A percentile compares a stretch with the other conserved stretches of the same genome.
These are phyloP conservation scores for Watsonalla binaria DNA, from an alignment of 2,888 invertebrate species.

Conservation along the genomic window DNA sequence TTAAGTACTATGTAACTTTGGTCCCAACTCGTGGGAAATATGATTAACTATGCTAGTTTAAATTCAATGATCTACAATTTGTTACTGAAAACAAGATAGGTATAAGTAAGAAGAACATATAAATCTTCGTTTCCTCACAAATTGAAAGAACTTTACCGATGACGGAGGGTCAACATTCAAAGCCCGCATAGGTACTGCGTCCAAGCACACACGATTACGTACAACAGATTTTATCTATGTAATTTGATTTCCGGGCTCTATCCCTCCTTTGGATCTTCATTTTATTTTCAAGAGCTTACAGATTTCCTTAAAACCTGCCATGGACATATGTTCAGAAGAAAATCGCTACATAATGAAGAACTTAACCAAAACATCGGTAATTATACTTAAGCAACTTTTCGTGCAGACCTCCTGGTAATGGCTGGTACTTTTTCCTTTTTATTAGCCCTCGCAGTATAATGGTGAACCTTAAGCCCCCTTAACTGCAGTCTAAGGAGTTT, in stretches of 20 bases:
- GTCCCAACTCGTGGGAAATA: too few relatives aligned
- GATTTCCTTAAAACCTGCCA: neutral
- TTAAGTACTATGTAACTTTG: too few relatives aligned
- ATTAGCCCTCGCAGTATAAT: neutral
- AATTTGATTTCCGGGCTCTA: neutral
- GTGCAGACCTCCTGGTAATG: constrained; percentile 25
- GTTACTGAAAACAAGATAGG: too few relatives aligned
- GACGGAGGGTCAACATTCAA: neutral
- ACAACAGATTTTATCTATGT: neutral
- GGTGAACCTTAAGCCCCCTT: neutral
- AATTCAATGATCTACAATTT: too few relatives aligned
- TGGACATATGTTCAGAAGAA: neutral
- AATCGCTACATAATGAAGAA: neutral
- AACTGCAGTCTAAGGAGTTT: neutral
- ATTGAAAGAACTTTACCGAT: neutral
- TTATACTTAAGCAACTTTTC: constrained; percentile 16
- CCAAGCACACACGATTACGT: neutral
- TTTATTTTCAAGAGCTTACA: neutral
- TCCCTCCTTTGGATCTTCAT: neutral
- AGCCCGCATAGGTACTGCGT: neutral
- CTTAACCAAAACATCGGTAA: constrained; percentile 21
- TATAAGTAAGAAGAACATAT: too few relatives aligned
- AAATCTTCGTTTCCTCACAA: neutral
- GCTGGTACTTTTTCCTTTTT: constrained; percentile 34
- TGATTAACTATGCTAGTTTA: too few relatives aligned